Conservation (phyloP, 2,888 invertebrate species). For the Trichacis sp. region DNA sequence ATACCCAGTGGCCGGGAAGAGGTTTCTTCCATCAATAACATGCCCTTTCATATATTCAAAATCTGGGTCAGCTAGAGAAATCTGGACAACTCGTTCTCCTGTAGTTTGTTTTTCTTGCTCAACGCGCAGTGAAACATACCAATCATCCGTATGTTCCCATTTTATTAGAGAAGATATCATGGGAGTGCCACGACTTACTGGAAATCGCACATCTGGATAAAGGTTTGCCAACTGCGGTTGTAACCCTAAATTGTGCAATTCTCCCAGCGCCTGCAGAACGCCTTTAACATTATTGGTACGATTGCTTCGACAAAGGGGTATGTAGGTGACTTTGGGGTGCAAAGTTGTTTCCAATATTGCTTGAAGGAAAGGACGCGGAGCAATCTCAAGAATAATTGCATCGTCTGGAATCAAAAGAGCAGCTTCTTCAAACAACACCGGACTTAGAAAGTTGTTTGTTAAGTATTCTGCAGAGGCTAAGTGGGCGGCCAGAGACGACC, state of each 20-base stretch:
- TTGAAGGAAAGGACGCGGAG: constrained; percentile 85
- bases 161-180: too few species aligned
- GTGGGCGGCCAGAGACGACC: constrained; percentile 77
- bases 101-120: constrained; percentile 77
- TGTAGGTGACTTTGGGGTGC: constrained; percentile 77
- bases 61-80: constrained; percentile 76
- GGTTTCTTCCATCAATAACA: too few species aligned
- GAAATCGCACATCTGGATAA: constrained; percentile 81
- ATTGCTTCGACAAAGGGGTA: constrained; percentile 81
- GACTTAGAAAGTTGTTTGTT: constrained; percentile 83
- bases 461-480: constrained; percentile 89
- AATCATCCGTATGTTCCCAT: constrained; percentile 88
- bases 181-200: constrained; percentile 89
- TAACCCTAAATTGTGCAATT: constrained; percentile 82
- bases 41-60: constrained; percentile 83
- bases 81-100: constrained; percentile 73
- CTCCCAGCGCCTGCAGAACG: constrained; percentile 76
- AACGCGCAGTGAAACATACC: constrained; percentile 79
- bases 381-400: constrained; percentile 86
- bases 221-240: constrained; percentile 80
- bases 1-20: too few species aligned
- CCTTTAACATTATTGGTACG: constrained; percentile 76
- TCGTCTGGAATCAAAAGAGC: constrained; percentile 82
- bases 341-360: constrained; percentile 86
- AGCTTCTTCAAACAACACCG: constrained; percentile 83